These are phyloP conservation scores for Orchestes rusci DNA, from an alignment of 2,888 invertebrate genomes.

Conservation along the genomic window DNA sequence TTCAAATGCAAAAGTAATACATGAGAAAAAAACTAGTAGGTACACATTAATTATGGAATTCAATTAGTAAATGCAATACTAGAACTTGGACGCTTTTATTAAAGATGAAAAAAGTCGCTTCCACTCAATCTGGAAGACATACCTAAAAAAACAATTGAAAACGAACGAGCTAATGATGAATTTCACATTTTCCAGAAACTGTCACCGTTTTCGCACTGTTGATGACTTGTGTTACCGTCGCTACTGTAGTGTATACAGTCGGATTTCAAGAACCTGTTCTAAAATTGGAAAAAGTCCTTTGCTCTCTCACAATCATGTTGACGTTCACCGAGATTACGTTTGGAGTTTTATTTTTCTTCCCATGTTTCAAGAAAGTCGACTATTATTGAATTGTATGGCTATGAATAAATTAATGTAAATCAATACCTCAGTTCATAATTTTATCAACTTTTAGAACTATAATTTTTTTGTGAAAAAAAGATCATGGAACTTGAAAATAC, in stretches of 20 bases:
- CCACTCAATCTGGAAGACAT: too few relatives aligned
- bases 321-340: slow-evolving; percentile 27
- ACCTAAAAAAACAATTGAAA: too few relatives aligned
- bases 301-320: slow-evolving; percentile 27
- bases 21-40: too few relatives aligned
- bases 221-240: slow-evolving; percentile 26
- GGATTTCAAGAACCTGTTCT: slow-evolving; percentile 27
- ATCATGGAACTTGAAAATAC: slow-evolving; percentile 27
- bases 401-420: too few relatives aligned
- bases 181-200: slow-evolving; percentile 28
- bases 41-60: too few relatives aligned
- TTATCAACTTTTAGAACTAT: too few relatives aligned
- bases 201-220: slow-evolving; percentile 26
- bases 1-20: too few relatives aligned
- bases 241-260: slow-evolving; percentile 28
- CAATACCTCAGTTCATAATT: background rate
- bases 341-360: slow-evolving; percentile 28
- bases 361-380: slow-evolving; percentile 30
- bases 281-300: slow-evolving; percentile 28
- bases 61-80: too few relatives aligned
- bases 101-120: too few relatives aligned
- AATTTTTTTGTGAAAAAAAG: too few relatives aligned
- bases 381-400: slow-evolving; percentile 25
- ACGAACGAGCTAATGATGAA: too few relatives aligned
- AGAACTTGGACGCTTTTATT: too few relatives aligned